Evolutionary conservation across 1,140 invertebrate genomes (phyloP).

Genomic region (Gryllus bimaculatus): DNA sequence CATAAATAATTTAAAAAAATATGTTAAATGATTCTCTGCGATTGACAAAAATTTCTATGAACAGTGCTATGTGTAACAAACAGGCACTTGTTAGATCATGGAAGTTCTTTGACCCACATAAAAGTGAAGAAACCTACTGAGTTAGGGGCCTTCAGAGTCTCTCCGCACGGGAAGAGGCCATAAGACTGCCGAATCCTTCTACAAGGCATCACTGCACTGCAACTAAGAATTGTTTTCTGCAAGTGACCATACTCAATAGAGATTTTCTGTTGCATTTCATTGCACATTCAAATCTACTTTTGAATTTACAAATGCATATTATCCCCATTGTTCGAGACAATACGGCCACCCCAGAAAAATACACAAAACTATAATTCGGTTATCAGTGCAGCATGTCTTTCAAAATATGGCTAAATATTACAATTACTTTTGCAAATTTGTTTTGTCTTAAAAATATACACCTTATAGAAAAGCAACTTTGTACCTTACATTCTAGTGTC

Average conservation of each 20-base stretch:
- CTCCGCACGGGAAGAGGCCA: background rate
- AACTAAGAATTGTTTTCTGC: background rate
- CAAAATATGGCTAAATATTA: background rate
- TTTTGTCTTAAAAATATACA: background rate
- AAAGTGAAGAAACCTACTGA: background rate
- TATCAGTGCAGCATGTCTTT: background rate
- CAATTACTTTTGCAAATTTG: background rate
- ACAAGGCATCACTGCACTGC: background rate
- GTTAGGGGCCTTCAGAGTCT: background rate
- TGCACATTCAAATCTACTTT: no score
- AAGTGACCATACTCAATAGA: background rate
- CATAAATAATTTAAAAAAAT: background rate
- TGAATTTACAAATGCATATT: background rate
- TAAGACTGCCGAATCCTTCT: background rate
- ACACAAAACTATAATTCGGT: background rate
- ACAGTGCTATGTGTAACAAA: conserved; percentile 1
- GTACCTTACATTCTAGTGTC: background rate
- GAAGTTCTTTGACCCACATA: background rate
- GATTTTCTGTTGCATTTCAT: no score
- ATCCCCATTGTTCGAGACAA: background rate
- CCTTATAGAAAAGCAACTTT: background rate
- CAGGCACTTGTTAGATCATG: background rate
- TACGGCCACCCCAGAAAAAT: background rate
- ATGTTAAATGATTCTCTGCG: background rate
- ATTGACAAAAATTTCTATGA: background rate